Evolutionary conservation across 2,888 invertebrate species (phyloP), one percentile per base, ranked within the genome.

Genomic region (Syritta pipiens): DNA sequence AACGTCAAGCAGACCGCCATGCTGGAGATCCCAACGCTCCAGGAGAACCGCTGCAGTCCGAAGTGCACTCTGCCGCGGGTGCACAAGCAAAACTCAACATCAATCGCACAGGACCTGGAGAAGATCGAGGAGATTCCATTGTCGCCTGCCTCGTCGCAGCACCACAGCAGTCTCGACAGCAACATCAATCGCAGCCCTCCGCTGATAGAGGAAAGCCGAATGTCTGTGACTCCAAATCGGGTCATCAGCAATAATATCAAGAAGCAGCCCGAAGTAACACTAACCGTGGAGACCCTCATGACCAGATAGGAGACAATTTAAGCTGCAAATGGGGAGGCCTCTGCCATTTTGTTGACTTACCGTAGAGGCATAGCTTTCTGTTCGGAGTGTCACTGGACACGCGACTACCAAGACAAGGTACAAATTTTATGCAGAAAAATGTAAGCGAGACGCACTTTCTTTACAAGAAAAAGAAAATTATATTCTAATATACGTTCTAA

Each of bases 31-130:
- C 88, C 84, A 26, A 83, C 85, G 63, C 83, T 86, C 44, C 89
- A 88, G 83, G 90, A 88, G 82, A 88, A 87, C 40, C 81, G 85
- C 3, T 69, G 82, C 75, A 85, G 87, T 84, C 85, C 88, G 2
- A 82, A 82, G 42, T 79, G 76, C 26, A 81, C 83, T 10, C 28
- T 87, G 28, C 84, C 83, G 0, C 84, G 88, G 9, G 86, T 93
- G 19, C 92, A 91, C 86, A 93, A 93, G 83, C 93, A 93, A 84
- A 93, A 93, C 85, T 93, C 93, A 14, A 91, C 91, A 3, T 93
- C 93, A 14, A 92, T 93, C 17, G 92, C 92, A 0, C 91, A 91
- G 84, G 93, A 93, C 86, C 87, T 93, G 83, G 93, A 93, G 85
- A 91, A 92, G 85, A 93, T 93, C 82, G 93, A 93, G 86, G 93